Evolutionary conservation across 2,888 invertebrate genomes (phyloP), one percentile per base, ranked within the genome.

Genomic region (Coenonympha glycerion): DNA sequence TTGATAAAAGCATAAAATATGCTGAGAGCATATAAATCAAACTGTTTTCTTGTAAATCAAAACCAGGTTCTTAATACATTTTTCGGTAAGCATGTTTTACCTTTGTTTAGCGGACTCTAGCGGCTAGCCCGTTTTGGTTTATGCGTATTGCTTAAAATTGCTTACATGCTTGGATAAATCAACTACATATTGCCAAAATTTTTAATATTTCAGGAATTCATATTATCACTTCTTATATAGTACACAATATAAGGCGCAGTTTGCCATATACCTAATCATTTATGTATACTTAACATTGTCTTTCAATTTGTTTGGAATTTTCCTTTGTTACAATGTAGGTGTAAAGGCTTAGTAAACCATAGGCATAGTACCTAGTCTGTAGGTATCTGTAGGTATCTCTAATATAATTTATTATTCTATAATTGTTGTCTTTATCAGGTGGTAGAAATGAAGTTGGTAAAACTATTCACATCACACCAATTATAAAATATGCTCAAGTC

Each of bases 401-500:
- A 40, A 18, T 34, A 36, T 11, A 21, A 8, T 24, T n/a, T 15
- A 19, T 21, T 2, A 28, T 37, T 19, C 18, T 19, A 33, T 15
- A 15, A 18, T 34, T 18, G 28, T 33, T 31, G 8, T 33, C 39
- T 19, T 41, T 40, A 19, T 45, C 40, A 56, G 56, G 56, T 48
- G 70, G 68, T 50, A 61, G 55, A 44, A 69, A 68, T 56, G 62
- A 64, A 52, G 52, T 66, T 34, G 69, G 66, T 28, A 80, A 81
- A 64, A 69, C 79, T 45, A 68, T 90, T 55, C 90, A 90, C 61
- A 68, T 82, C 21, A 82, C 89, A 4, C 74, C 81, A 19, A 62
- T 69, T 16, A 73, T 82, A 39, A 87, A 80, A 61, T 90, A 90
- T 65, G 89, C 90, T 1, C 84, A 83, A 49, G 87, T 85, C 2